Conservation (phyloP, 2,888 invertebrate species). For the Dione juno region DNA sequence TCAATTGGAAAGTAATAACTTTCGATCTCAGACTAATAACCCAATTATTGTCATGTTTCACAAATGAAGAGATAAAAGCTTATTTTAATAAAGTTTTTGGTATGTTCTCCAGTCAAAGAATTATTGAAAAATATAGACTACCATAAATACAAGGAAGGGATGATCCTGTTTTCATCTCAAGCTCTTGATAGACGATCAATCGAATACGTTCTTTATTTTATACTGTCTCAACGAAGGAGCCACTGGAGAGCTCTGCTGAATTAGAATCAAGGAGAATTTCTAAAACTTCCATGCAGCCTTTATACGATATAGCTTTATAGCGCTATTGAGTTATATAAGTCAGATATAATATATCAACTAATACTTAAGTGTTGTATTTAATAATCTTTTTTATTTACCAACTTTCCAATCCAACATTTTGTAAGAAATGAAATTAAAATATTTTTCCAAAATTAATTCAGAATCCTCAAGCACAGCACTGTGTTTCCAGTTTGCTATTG, state of each 20-base stretch:
- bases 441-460: too few species aligned
- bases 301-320: background rate
- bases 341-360: too few species aligned
- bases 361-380: too few species aligned
- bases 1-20: too few species aligned
- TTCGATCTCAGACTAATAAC: too few species aligned
- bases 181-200: slow-evolving; percentile 11
- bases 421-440: too few species aligned
- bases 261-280: slow-evolving; percentile 17
- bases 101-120: background rate
- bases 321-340: background rate
- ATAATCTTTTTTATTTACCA: too few species aligned
- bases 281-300: background rate
- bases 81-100: background rate
- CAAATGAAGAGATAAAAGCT: background rate
- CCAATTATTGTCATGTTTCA: background rate
- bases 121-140: too few species aligned
- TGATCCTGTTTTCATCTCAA: slow-evolving; percentile 12
- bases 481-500: too few species aligned
- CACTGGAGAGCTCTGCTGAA: slow-evolving; percentile 9
- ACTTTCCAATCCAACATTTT: too few species aligned
- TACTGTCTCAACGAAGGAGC: slow-evolving; percentile 25
- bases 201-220: slow-evolving; percentile 27
- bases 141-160: slow-evolving; percentile 3
- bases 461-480: too few species aligned